Percentiles rank a stretch among this genome's conserved stretches.
These are phyloP conservation scores for Ennomos quercinarius DNA, from an alignment of 2,888 invertebrate species.

Conservation along the genomic window DNA sequence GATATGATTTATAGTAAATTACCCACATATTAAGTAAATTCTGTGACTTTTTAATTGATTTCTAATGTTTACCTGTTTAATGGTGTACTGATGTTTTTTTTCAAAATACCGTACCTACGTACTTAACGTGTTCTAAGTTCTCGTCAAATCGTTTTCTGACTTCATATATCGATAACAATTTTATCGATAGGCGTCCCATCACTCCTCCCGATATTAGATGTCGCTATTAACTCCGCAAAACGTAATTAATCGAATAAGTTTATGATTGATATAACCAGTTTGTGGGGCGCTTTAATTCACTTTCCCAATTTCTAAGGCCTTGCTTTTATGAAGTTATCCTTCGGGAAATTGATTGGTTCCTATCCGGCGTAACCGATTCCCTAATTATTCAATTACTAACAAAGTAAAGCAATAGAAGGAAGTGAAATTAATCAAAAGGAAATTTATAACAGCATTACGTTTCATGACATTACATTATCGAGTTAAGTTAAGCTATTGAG, in stretches of 20 bases:
- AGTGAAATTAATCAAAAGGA: conserved; percentile 59
- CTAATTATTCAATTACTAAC: conserved; percentile 70
- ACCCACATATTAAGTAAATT: too few relatives aligned
- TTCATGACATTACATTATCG: conserved; percentile 31
- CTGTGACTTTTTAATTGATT: too few relatives aligned
- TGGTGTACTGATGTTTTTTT: too few relatives aligned
- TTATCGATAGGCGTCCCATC: conserved; percentile 49
- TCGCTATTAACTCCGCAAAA: conserved; percentile 86
- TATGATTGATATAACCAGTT: conserved; percentile 86
- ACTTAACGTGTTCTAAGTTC: too few relatives aligned
- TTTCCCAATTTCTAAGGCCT: conserved; percentile 78
- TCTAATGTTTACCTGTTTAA: neutral
- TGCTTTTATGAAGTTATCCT: conserved; percentile 82
- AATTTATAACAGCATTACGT: conserved; percentile 46
- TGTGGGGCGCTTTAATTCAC: conserved; percentile 83
- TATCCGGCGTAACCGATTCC: conserved; percentile 72
- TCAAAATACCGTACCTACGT: too few relatives aligned
- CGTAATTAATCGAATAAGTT: conserved; percentile 86
- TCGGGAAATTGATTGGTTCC: conserved; percentile 78
- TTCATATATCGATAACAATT: neutral
- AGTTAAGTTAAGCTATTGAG: conserved; percentile 25
- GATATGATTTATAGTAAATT: too few relatives aligned
- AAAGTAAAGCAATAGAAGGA: conserved; percentile 32
- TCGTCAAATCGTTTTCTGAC: too few relatives aligned
- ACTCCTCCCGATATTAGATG: conserved; percentile 80